Base-by-base conservation (phyloP, 1,140 invertebrate genomes). In the Drosophila tristis region DNA sequence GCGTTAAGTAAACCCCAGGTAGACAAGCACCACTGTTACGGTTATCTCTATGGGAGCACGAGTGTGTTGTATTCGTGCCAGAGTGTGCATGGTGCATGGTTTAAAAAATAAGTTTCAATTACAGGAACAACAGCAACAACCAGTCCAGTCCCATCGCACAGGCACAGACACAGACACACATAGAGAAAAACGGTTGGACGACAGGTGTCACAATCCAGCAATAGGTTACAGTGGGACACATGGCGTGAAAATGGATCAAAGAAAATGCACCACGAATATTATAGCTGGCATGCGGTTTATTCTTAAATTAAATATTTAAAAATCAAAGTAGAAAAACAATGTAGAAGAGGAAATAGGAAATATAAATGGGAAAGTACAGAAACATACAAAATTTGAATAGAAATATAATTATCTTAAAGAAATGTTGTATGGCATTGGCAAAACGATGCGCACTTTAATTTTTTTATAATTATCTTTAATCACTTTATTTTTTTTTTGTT, bases 1-100 rank as follows among this genome's bases (percentile, higher is more conserved):
- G 72, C 74, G 72, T 68, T 76, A 85, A 76, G 80, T 65, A 72
- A 85, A 84, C 71, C 47, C 57, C 23, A 59, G 67, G 20, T 58
- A 47, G 45, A 42, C 62, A 67, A 63, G 63, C 65, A 71, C 6
- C 13, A 13, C 51, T 56, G 53, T 42, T 59, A 39, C 50, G 35
- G 55, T 44, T 60, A 45, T 75, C 45, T 56, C 63, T n/a, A 31
- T 68, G 63, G 29, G 29, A 16, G 50, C 9, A 11, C 35, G 35
- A 13, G 35, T 39, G 35, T 35, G 31, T 13, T 35, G 31, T 35
- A 11, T 11, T 31, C 29, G 31, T 15, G 15, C 26, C 43, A 39
- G 35, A 39, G 44, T 47, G 26, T 74, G 56, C 58, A 48, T 45
- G 59, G 43, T 78, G 66, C 58, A 80, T 39, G 76, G 72, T 75